Conservation (phyloP, 2,113 vertebrate species). For the Oxyruncus cristatus region DNA sequence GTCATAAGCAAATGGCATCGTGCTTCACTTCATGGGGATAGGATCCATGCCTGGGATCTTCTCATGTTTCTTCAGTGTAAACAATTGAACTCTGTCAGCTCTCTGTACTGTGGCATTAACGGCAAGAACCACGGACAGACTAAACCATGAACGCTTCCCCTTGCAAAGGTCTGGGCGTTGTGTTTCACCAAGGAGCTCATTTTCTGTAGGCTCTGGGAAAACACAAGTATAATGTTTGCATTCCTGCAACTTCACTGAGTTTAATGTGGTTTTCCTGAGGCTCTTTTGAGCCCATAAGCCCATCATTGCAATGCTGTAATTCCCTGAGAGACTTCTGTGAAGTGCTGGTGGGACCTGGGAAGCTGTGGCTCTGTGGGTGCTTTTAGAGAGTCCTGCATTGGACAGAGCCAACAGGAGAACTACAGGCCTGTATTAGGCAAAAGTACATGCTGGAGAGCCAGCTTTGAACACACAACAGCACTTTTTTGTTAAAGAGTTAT, state of each 20-base stretch:
- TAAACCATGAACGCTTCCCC: rapidly evolving
- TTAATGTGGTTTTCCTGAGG: background rate
- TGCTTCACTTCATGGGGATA: background rate
- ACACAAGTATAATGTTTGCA: background rate
- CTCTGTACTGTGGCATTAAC: background rate
- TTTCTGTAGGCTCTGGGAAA: background rate
- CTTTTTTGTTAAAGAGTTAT: background rate
- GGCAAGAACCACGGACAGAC: rapidly evolving
- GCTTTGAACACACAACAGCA: background rate
- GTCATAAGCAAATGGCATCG: background rate
- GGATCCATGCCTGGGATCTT: background rate
- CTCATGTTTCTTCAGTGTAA: background rate
- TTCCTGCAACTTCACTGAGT: background rate
- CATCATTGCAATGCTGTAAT: background rate
- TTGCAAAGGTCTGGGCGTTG: background rate
- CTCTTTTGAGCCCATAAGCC: background rate
- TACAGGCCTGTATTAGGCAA: background rate
- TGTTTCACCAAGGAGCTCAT: background rate
- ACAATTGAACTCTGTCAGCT: rapidly evolving
- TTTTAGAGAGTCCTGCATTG: background rate
- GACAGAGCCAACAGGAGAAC: background rate
- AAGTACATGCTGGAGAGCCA: background rate
- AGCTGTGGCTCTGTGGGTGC: background rate
- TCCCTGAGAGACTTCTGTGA: background rate
- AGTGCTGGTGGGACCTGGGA: background rate